Conservation (phyloP, 2,888 invertebrate species). For the Deilephila elpenor region DNA sequence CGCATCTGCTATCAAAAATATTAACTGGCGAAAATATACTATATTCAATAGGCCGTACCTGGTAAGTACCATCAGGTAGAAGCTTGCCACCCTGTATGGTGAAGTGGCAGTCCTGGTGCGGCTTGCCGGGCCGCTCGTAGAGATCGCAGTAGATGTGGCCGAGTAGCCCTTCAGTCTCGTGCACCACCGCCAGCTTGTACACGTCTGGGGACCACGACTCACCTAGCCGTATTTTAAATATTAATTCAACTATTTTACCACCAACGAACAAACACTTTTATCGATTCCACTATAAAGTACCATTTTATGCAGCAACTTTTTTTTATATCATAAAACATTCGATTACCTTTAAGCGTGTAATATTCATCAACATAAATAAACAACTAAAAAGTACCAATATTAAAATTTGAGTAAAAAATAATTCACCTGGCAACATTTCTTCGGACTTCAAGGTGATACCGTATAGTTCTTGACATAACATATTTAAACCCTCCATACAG, state of each 20-base stretch:
- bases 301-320: too few relatives aligned
- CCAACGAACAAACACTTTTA: too few relatives aligned
- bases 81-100: constrained; percentile 97
- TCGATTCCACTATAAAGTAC: too few relatives aligned
- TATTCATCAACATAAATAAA: not conserved
- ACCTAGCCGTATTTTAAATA: constrained; percentile 62
- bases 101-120: constrained; percentile 99
- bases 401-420: not conserved
- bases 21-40: not conserved
- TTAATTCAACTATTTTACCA: too few relatives aligned
- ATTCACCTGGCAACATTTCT: constrained; percentile 87
- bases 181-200: constrained; percentile 95
- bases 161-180: constrained; percentile 91
- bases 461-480: constrained; percentile 92
- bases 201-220: constrained; percentile 96
- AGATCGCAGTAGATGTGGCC: constrained; percentile 99
- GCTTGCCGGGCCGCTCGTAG: constrained; percentile 95
- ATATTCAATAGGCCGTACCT: constrained; percentile 73
- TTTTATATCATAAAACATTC: too few relatives aligned
- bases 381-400: not conserved
- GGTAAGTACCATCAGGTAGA: constrained; percentile 91
- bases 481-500: constrained; percentile 98
- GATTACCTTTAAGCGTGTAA: not conserved
- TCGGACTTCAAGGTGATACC: constrained; percentile 91
- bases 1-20: not conserved